These are phyloP conservation scores for Smutsia gigantea DNA, from an alignment of 2,797 vertebrate species.

Conservation along the genomic window DNA sequence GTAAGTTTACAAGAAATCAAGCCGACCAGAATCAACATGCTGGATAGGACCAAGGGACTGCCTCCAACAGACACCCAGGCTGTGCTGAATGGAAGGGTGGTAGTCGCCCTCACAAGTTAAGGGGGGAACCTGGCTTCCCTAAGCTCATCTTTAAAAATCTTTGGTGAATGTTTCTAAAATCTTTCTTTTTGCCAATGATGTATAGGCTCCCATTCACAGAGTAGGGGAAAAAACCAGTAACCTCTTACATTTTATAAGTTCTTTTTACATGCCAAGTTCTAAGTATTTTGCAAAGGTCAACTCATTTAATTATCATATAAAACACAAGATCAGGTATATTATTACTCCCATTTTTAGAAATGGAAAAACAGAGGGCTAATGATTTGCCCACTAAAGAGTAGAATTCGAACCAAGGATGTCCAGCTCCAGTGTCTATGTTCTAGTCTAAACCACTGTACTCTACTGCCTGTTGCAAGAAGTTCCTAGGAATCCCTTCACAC, in stretches of 20 bases:
- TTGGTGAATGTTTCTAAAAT: background rate
- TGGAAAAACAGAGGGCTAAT: background rate
- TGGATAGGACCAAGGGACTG: background rate
- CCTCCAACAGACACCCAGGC: fast-evolving
- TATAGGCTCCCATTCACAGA: background rate
- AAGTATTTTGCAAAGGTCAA: background rate
- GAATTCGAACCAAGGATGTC: background rate
- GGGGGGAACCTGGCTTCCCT: background rate
- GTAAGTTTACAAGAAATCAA: background rate
- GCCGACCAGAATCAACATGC: background rate
- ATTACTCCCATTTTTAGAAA: background rate
- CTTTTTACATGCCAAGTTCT: background rate
- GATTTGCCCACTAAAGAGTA: background rate
- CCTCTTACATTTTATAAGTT: background rate
- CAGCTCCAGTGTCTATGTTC: fast-evolving
- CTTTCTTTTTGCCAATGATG: background rate
- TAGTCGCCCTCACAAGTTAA: background rate
- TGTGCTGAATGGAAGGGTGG: background rate
- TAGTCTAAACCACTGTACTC: background rate
- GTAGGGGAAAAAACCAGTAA: background rate
- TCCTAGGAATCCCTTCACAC: background rate
- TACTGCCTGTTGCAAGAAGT: background rate
- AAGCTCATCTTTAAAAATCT: background rate
- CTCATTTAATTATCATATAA: background rate
- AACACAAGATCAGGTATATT: background rate